Evolutionary conservation across 2,797 vertebrate genomes (phyloP).

Genomic region (Syndactyla subalaris): DNA sequence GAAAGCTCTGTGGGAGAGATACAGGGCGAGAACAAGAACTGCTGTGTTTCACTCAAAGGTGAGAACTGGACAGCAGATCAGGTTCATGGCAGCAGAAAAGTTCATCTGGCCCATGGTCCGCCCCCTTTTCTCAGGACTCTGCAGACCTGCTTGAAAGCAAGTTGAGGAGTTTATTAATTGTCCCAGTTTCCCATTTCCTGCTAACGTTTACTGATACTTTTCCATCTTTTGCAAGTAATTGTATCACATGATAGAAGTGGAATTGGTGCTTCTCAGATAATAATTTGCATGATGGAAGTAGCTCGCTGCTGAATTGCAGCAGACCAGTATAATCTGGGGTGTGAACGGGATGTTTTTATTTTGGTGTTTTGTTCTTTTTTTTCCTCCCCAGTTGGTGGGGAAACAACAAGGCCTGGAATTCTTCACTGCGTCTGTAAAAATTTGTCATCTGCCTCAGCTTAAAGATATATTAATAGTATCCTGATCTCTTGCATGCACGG

Average conservation of each 20-base stretch:
- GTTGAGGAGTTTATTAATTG: background rate
- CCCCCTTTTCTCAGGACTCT: background rate
- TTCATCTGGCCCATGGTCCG: background rate
- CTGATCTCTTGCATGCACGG: background rate
- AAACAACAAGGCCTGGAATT: background rate
- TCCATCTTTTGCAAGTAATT: background rate
- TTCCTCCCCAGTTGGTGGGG: background rate
- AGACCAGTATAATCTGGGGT: background rate
- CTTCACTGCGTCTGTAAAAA: slow-evolving; percentile 2
- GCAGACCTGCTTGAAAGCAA: background rate
- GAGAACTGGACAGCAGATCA: background rate
- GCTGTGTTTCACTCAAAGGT: background rate
- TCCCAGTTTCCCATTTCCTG: background rate
- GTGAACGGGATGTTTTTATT: background rate
- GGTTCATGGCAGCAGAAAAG: background rate
- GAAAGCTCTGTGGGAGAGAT: background rate
- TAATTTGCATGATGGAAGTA: background rate
- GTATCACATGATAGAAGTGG: background rate
- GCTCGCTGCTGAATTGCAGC: background rate
- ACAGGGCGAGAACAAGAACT: background rate
- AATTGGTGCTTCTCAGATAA: background rate
- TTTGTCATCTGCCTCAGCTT: slow-evolving; percentile 17
- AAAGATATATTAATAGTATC: slow-evolving; percentile 30
- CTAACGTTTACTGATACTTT: background rate
- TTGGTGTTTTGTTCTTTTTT: background rate